Conservation (phyloP, 2,113 vertebrate genomes). For the Recurvirostra avosetta region DNA sequence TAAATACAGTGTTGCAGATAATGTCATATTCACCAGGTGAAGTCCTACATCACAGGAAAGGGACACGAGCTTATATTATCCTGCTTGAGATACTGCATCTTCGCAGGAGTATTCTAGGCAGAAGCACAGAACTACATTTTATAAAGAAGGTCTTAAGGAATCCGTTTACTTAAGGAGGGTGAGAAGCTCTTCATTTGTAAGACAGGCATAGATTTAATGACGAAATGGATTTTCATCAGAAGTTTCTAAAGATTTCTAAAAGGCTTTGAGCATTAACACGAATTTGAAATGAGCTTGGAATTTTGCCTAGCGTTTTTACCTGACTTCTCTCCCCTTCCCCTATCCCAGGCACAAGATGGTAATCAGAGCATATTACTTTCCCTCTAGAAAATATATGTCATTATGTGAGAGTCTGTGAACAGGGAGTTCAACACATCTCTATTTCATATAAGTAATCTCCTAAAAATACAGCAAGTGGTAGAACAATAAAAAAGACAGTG, state of each 20-base stretch:
- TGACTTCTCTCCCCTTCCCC: background rate
- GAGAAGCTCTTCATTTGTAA: background rate
- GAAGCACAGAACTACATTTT: background rate
- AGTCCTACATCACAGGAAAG: background rate
- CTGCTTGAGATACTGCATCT: background rate
- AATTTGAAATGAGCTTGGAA: background rate
- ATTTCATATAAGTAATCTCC: background rate
- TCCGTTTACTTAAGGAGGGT: background rate
- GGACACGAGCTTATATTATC: rapidly evolving
- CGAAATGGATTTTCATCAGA: background rate
- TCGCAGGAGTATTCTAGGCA: background rate
- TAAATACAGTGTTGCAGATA: background rate
- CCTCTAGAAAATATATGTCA: background rate
- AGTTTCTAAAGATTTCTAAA: constrained; percentile 13
- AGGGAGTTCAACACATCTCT: background rate
- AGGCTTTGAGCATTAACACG: constrained; percentile 26
- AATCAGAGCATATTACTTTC: background rate
- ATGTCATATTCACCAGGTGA: background rate
- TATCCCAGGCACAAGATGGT: background rate
- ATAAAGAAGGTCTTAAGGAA: background rate
- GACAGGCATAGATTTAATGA: background rate
- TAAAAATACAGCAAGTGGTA: background rate
- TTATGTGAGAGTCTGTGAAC: background rate
- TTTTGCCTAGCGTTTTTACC: background rate
- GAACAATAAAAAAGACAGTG: background rate